Conservation (phyloP, 2,888 invertebrate species). For the Dolomedes plantarius region DNA sequence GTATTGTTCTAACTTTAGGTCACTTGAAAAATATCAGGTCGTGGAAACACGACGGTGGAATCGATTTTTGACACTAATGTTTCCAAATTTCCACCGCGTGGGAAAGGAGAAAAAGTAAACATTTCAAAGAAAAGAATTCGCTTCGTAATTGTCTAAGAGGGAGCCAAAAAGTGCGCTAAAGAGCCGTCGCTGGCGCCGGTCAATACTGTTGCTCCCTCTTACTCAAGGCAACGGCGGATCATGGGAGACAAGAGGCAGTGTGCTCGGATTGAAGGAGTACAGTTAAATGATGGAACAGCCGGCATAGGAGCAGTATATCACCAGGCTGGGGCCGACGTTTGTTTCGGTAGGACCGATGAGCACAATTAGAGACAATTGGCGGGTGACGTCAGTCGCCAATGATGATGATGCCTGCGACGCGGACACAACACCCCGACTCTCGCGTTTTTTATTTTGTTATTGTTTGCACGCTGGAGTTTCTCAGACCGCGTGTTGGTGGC, state of each 20-base stretch:
- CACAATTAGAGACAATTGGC: constrained; percentile 9
- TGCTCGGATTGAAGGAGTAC: background rate
- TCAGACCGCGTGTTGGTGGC: background rate
- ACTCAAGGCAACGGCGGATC: constrained; percentile 12
- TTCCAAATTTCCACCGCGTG: too few relatives aligned
- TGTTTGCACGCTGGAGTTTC: background rate
- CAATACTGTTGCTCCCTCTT: background rate
- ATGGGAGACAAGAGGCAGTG: background rate
- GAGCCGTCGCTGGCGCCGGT: too few relatives aligned
- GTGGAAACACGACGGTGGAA: too few relatives aligned
- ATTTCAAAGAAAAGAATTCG: too few relatives aligned
- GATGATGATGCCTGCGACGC: constrained; percentile 10
- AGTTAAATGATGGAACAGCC: constrained; percentile 1
- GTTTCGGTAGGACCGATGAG: constrained; percentile 16
- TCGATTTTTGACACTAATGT: too few relatives aligned
- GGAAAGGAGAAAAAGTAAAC: too few relatives aligned
- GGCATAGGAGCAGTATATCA: background rate
- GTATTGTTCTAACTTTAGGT: too few relatives aligned
- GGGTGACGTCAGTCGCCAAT: constrained; percentile 3
- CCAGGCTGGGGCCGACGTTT: background rate
- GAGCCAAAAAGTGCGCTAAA: too few relatives aligned
- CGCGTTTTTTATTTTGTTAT: background rate
- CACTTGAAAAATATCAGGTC: too few relatives aligned
- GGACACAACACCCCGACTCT: background rate
- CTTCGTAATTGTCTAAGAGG: too few relatives aligned